Conservation (phyloP, 2,797 vertebrate genomes). For the Florisuga fusca region DNA sequence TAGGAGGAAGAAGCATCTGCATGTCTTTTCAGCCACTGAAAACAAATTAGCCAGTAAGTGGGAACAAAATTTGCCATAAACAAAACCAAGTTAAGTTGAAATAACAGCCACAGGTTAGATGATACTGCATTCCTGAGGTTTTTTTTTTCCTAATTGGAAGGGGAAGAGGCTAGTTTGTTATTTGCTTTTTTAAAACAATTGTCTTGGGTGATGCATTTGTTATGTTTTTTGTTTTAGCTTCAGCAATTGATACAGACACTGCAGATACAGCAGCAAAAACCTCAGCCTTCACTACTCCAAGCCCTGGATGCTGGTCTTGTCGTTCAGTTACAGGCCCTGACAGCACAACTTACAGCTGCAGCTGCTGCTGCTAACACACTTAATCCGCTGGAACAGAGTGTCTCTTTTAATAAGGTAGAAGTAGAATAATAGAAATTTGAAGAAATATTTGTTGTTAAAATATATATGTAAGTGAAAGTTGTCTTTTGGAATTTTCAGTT, state of each 20-base stretch:
- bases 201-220: not conserved
- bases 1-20: conserved; percentile 64
- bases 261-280: conserved; percentile 98
- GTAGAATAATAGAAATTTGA: not conserved
- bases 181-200: not conserved
- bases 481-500: not conserved
- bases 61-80: conserved; percentile 35
- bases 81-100: conserved; percentile 16
- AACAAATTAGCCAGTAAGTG: conserved; percentile 66
- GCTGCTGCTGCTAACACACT: conserved; percentile 93
- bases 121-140: not conserved
- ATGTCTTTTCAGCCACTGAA: conserved; percentile 58
- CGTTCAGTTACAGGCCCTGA: conserved; percentile 96
- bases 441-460: not conserved
- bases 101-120: conserved; percentile 15
- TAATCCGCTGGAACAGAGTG: conserved; percentile 94
- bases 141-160: not conserved
- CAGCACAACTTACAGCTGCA: conserved; percentile 95
- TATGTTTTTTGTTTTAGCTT: conserved; percentile 80
- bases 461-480: not conserved
- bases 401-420: conserved; percentile 96
- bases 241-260: conserved; percentile 97
- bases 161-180: not conserved
- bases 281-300: conserved; percentile 95
- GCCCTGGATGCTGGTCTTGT: conserved; percentile 96